These are phyloP conservation scores for Alouatta palliata DNA, from an alignment of 2,113 vertebrate genomes.

Conservation along the genomic window DNA sequence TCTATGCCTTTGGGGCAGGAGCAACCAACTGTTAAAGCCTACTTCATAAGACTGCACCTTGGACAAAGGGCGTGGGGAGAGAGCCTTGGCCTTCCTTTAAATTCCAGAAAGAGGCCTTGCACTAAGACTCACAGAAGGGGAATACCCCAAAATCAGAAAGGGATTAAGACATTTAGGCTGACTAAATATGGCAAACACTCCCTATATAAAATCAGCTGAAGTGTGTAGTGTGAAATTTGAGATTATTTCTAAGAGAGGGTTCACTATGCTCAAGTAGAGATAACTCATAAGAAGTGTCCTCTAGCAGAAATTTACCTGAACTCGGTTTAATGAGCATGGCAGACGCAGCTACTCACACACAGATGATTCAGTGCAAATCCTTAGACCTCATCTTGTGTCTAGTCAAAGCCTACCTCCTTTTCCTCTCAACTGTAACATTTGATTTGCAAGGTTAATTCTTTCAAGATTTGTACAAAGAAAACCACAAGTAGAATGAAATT, in stretches of 20 bases:
- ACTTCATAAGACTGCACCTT: neutral
- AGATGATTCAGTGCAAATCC: neutral
- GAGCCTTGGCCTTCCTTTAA: neutral
- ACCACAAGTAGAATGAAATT: constrained; percentile 33
- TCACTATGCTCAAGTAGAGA: neutral
- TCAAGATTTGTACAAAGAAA: constrained; percentile 30
- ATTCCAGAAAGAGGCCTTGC: neutral
- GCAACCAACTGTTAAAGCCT: neutral
- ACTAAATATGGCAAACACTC: neutral
- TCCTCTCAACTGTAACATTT: neutral
- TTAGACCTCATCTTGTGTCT: constrained; percentile 34
- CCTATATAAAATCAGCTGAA: neutral
- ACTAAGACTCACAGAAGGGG: neutral
- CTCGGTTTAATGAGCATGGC: neutral
- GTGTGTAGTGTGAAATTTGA: constrained; percentile 19
- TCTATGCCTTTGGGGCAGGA: neutral
- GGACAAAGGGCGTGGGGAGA: neutral
- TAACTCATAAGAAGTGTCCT: neutral
- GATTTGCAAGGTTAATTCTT: constrained; percentile 44
- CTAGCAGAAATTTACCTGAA: neutral
- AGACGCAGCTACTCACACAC: neutral
- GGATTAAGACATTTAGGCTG: neutral
- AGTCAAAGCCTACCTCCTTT: neutral
- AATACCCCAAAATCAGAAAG: neutral
- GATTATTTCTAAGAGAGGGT: neutral